Conservation (phyloP, 2,888 invertebrate genomes). For the Caenorhabditis japonica region DNA sequence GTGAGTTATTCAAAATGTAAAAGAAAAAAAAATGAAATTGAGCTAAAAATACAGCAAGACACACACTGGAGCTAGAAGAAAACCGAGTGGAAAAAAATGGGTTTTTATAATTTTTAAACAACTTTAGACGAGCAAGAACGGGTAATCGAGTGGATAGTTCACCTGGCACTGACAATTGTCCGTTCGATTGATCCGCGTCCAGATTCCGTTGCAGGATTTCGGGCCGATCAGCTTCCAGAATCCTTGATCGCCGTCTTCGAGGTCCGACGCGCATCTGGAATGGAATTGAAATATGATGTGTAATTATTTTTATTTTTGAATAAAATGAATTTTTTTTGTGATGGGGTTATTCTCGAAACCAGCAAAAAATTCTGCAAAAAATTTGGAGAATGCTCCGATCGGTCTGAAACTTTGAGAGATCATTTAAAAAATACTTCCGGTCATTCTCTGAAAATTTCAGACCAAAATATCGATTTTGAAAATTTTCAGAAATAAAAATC, state of each 20-base stretch:
- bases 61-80: constrained; percentile 18
- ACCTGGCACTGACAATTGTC: constrained; percentile 65
- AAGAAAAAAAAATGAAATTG: not conserved
- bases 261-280: constrained; percentile 70
- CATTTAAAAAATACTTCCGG: too few species aligned
- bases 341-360: too few species aligned
- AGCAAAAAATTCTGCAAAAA: too few species aligned
- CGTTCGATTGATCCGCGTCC: constrained; percentile 63
- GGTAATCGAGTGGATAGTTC: constrained; percentile 48
- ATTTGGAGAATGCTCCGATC: too few species aligned
- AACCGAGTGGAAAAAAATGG: not conserved
- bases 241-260: constrained; percentile 73
- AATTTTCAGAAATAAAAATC: too few species aligned
- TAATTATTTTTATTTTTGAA: not conserved
- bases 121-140: constrained; percentile 61
- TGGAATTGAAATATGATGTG: constrained; percentile 2
- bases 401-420: too few species aligned
- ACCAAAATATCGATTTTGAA: too few species aligned
- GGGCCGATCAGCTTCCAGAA: constrained; percentile 76
- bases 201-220: constrained; percentile 73
- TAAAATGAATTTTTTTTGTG: not conserved
- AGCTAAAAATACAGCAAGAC: not conserved
- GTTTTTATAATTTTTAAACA: not conserved
- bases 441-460: too few species aligned
- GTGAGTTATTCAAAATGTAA: not conserved